Evolutionary conservation across 2,888 invertebrate species (phyloP).

Genomic region (Eugnorisma glareosa): DNA sequence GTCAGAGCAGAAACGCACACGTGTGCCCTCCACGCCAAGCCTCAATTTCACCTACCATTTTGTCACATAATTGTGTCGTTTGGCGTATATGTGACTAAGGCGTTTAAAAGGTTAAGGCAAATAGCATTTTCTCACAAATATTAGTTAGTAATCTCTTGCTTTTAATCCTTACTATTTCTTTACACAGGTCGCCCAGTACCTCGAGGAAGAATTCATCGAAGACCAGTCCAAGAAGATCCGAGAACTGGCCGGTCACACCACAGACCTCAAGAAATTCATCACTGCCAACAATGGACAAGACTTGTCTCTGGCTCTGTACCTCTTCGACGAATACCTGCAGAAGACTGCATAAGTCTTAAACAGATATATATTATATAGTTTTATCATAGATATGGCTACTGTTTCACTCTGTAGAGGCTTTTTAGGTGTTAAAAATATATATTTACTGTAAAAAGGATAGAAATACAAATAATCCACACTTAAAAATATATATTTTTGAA

Average conservation of each 20-base stretch:
- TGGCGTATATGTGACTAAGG: too few relatives aligned
- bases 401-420: constrained; percentile 38
- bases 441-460: constrained; percentile 10
- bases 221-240: constrained; percentile 93
- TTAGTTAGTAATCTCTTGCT: neutral
- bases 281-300: constrained; percentile 88
- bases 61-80: too few relatives aligned
- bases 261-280: constrained; percentile 93
- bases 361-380: constrained; percentile 23
- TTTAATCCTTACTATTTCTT: neutral
- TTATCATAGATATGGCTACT: constrained; percentile 17
- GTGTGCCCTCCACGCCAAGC: too few relatives aligned
- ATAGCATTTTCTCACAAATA: neutral
- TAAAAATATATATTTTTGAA: constrained; percentile 3
- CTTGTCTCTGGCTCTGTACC: constrained; percentile 92
- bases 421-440: constrained; percentile 24
- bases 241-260: constrained; percentile 93
- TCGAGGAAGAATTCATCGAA: constrained; percentile 94
- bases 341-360: constrained; percentile 77
- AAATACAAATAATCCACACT: constrained; percentile 9
- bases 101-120: too few relatives aligned
- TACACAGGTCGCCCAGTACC: constrained; percentile 92
- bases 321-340: constrained; percentile 93
- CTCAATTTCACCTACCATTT: too few relatives aligned
- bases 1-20: too few relatives aligned